Conservation (phyloP, 2,797 vertebrate species). For the Lutjanus campechanus region DNA sequence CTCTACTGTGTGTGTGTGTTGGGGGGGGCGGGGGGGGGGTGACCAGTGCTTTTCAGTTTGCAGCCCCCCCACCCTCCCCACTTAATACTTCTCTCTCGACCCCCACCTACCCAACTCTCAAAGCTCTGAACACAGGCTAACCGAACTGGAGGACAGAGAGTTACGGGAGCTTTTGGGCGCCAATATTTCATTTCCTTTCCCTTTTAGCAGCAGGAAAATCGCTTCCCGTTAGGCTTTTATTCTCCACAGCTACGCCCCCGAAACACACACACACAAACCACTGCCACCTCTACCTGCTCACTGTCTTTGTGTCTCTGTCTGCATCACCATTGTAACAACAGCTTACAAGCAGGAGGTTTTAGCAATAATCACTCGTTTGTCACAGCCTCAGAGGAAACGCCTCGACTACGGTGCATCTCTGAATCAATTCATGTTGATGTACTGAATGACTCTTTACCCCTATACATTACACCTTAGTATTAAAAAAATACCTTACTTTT, state of each 20-base stretch:
- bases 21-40: neutral
- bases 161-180: conserved; percentile 33
- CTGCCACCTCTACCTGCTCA: conserved; percentile 22
- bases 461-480: neutral
- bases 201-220: conserved; percentile 19
- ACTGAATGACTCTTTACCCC: neutral
- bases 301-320: neutral
- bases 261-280: neutral
- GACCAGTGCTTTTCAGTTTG: conserved; percentile 46
- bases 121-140: conserved; percentile 30
- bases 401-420: neutral
- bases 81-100: conserved; percentile 42
- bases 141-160: conserved; percentile 18
- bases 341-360: conserved; percentile 1
- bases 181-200: conserved; percentile 56
- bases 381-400: neutral
- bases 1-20: neutral
- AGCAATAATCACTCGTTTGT: neutral
- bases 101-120: conserved; percentile 29
- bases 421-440: neutral
- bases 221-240: conserved; percentile 20
- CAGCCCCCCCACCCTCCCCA: neutral
- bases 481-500: too few species aligned
- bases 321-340: conserved; percentile 4
- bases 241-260: conserved; percentile 1